Base-by-base conservation (phyloP, 2,888 invertebrate species). In the Adelphocoris suturalis region DNA sequence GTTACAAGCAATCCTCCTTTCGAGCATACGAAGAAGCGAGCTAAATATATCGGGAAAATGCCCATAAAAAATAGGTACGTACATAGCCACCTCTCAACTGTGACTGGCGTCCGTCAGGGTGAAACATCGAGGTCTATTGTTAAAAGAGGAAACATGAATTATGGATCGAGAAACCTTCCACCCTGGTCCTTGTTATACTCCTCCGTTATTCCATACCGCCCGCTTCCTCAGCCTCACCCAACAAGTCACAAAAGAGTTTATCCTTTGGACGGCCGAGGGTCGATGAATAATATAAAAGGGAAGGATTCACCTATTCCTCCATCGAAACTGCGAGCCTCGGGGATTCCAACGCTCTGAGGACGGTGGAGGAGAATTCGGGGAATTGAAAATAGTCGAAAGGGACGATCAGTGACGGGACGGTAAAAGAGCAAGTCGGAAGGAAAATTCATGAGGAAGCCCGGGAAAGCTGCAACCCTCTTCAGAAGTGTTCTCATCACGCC, bases 231-330 rank as follows among this genome's bases (percentile, higher is more conserved):
- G 46, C 46, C 37, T 7, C 37, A 5, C 46, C 46, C 27, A 28
- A 37, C 37, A 46, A 7, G 78, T 78, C 78, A 78, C 78, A 78
- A 78, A 78, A 78, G 85, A 85, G 57, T 82, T 85, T 57, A 85
- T 61, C 61, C 61, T 85, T 85, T 28, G 37, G 52, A 85, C 37
- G 85, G 85, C 46, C 85, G 27, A 57, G 55, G 14, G 55, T 27
- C 55, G 57, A 85, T 85, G 85, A 85, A 85, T 85, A 85, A 85
- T 85, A 85, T 85, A 37, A 61, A 52, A 85, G 19, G 28, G 55
- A 23, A 52, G 57, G 46, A 57, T 57, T 85, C 85, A 85, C 85
- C 57, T 14, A 27, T 19, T 11, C 52, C 47, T 52, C 52, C 37
- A 37, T 48, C 52, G n/a, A 82, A 23, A 48, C 23, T 3, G 52